Base-by-base conservation (phyloP, 2,888 invertebrate genomes). In the Biston stratarius region DNA sequence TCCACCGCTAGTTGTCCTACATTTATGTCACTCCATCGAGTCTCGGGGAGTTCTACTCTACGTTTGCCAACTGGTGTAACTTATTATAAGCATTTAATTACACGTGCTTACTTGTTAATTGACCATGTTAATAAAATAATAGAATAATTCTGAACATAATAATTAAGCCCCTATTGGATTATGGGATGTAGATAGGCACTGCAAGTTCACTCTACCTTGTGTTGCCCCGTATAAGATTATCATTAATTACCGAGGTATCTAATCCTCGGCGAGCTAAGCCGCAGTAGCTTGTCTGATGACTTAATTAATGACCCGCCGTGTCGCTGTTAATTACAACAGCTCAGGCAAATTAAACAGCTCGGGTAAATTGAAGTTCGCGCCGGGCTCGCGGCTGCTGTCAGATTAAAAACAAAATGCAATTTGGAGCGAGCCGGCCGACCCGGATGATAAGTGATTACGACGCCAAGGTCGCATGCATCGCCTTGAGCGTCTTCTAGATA, bases 241-340 rank as follows among this genome's bases (percentile, higher is more conserved):
- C 84, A 82, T 86, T 85, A 78, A 89, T 88, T 89, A 88, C 84
- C 78, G 82, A 81, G 81, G 85, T 85, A 82, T 87, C 86, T 91
- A 88, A 90, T 89, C 86, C 84, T 73, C 76, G 73, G 76, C 76
- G 78, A 81, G 82, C 83, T 86, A 84, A 84, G 85, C 84, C 81
- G 83, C 85, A 82, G 83, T 81, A 82, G 87, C 88, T 87, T 85
- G 87, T 88, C 91, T 91, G 91, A 92, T 91, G 91, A 88, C 90
- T 92, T 92, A 92, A 93, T 93, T 92, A 93, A 93, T 92, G 91
- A 91, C 85, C 86, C 82, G 83, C 89, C 90, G 89, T 89, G 91
- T 88, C 89, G 88, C 85, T 84, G 86, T 85, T 93, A 92, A 94
- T 94, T 92, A 92, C 62, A 89, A 89, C 88, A 86, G 87, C 91